Conservation (phyloP, 1,140 invertebrate species). For the Adelges cooleyi region DNA sequence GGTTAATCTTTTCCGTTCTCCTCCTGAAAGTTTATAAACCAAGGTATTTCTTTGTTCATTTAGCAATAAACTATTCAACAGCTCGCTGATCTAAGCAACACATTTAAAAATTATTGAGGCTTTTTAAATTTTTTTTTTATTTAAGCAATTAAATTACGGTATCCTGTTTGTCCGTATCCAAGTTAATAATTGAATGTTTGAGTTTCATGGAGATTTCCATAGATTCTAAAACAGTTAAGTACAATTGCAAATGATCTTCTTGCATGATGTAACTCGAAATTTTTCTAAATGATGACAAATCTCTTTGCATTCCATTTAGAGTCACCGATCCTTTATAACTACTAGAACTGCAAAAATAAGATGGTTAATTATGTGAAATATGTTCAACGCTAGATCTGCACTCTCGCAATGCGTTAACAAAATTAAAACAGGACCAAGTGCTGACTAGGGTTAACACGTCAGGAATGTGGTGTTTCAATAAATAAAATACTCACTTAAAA, state of each 20-base stretch:
- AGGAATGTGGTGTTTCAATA: background rate
- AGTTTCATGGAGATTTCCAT: slow-evolving; percentile 73
- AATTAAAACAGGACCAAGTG: background rate
- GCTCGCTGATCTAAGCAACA: slow-evolving; percentile 28
- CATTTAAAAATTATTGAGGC: background rate
- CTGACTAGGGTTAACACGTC: background rate
- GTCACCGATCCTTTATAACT: slow-evolving; percentile 2
- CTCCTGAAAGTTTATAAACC: slow-evolving; percentile 64
- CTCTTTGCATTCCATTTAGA: slow-evolving; percentile 9
- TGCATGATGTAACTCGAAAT: slow-evolving; percentile 84
- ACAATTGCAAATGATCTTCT: slow-evolving; percentile 64
- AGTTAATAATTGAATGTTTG: slow-evolving; percentile 42
- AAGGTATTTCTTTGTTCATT: slow-evolving; percentile 45
- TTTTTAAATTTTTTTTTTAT: background rate
- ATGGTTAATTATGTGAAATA: background rate
- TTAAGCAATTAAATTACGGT: background rate
- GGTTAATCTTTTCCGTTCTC: slow-evolving; percentile 73
- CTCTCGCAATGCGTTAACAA: background rate
- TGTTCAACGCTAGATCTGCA: background rate
- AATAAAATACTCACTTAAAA: slow-evolving; percentile 56
- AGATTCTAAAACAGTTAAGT: slow-evolving; percentile 67
- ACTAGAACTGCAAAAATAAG: background rate
- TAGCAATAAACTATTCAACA: slow-evolving; percentile 27
- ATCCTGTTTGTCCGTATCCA: background rate
- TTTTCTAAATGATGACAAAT: slow-evolving; percentile 46